Conservation (phyloP, 2,113 vertebrate genomes). For the Tapirus terrestris region DNA sequence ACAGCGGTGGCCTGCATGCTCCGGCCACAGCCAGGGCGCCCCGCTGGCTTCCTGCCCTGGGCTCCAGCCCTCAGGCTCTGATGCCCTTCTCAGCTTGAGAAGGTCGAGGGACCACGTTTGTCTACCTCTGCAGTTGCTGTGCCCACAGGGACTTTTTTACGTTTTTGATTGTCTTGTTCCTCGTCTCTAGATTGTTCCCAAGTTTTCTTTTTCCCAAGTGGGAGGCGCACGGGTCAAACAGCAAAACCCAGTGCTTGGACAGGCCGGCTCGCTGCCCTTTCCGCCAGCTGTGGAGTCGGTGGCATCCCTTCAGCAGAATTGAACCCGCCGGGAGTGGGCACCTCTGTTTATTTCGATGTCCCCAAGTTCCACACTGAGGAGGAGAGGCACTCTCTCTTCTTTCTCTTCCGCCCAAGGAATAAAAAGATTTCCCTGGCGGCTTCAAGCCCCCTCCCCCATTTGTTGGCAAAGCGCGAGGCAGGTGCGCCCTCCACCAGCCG, state of each 20-base stretch:
- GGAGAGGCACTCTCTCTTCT: not conserved
- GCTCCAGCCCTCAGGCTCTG: not conserved
- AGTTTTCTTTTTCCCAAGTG: not conserved
- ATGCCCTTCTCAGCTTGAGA: not conserved
- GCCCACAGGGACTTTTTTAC: not conserved
- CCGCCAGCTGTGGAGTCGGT: not conserved
- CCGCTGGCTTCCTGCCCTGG: not conserved
- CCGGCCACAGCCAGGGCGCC: rapidly evolving
- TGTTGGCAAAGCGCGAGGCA: not conserved
- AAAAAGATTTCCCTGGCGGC: not conserved
- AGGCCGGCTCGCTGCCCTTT: rapidly evolving
- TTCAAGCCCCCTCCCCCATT: not conserved
- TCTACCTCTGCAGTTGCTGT: not conserved
- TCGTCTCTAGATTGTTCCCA: not conserved
- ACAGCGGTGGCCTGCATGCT: not conserved
- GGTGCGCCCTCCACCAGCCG: not conserved
- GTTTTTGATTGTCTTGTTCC: not conserved
- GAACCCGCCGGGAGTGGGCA: not conserved
- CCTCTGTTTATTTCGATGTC: not conserved
- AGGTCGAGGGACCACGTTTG: not conserved
- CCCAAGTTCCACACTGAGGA: not conserved
- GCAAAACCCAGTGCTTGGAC: not conserved
- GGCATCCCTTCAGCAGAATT: not conserved
- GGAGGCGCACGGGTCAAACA: not conserved
- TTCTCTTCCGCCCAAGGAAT: not conserved